A percentile compares a stretch with the other conserved stretches of the same genome.
phyloP scores from a whole-genome alignment of 2,797 vertebrate genomes.

The Gastrophryne carolinensis region DNA sequence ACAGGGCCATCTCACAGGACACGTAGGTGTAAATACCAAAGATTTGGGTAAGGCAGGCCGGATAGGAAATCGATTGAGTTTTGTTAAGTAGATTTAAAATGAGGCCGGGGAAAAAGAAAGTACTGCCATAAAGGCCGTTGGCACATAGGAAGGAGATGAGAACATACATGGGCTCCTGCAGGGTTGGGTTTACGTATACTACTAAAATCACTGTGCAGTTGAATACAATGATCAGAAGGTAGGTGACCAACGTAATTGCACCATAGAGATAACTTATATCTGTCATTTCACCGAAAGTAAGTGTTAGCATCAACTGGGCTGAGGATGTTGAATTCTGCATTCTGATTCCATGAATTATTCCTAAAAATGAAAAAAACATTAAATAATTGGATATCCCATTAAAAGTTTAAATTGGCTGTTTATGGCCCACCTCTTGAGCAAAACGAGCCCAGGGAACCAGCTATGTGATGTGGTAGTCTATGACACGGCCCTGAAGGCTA shows the following conservation, averaged over 20 bases:
- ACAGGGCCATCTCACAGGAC: neutral
- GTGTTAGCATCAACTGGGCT: neutral
- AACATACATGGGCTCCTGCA: constrained; percentile 31
- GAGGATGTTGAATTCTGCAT: neutral
- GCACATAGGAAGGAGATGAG: constrained; percentile 10
- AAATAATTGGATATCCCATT: too few relatives aligned
- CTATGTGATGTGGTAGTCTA: too few relatives aligned
- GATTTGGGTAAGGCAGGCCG: neutral
- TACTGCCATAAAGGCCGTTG: constrained; percentile 23
- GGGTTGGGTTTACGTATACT: neutral
- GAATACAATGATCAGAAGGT: neutral
- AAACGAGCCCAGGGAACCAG: too few relatives aligned
- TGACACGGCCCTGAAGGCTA: too few relatives aligned
- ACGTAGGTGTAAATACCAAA: constrained; percentile 14
- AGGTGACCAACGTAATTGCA: neutral
- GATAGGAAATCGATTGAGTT: neutral
- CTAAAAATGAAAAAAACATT: too few relatives aligned
- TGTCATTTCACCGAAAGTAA: neutral
- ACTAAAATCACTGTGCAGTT: neutral
- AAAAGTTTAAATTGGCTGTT: too few relatives aligned
- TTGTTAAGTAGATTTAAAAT: neutral
- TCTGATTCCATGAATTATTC: neutral
- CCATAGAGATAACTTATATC: constrained; percentile 6
- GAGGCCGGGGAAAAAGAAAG: neutral
- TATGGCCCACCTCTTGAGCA: too few relatives aligned